phyloP scores from a whole-genome alignment of 2,113 vertebrate species.

The Poicephalus meyeri region DNA sequence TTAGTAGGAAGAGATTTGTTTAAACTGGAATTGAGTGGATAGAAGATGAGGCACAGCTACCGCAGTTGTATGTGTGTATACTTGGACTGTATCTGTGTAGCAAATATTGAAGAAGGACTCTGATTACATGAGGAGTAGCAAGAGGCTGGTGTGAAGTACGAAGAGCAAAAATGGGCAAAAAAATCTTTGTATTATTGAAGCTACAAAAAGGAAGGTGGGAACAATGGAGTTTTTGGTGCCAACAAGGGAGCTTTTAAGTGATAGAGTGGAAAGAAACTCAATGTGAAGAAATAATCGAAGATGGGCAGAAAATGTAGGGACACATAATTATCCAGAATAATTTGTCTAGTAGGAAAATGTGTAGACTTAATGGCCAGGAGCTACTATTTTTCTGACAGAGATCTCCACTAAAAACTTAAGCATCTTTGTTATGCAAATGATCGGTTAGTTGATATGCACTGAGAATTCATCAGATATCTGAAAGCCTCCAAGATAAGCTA shows the following conservation, averaged over 20 bases:
- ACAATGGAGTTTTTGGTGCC: not conserved
- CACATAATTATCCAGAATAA: not conserved
- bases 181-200: not conserved
- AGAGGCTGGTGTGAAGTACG: not conserved
- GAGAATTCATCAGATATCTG: not conserved
- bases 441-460: not conserved
- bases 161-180: not conserved
- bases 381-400: not conserved
- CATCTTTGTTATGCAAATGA: not conserved
- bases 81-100: not conserved
- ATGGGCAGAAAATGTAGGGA: not conserved
- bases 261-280: not conserved
- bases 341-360: not conserved
- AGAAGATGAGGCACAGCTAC: not conserved
- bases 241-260: not conserved
- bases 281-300: not conserved
- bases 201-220: not conserved
- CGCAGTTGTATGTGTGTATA: not conserved
- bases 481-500: not conserved
- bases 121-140: not conserved
- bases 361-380: not conserved
- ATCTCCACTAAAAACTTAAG: not conserved
- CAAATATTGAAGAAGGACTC: not conserved
- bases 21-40: not conserved
- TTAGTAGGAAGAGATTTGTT: not conserved